Conservation (phyloP, 2,888 invertebrate species). For the Clistopyga incitator region DNA sequence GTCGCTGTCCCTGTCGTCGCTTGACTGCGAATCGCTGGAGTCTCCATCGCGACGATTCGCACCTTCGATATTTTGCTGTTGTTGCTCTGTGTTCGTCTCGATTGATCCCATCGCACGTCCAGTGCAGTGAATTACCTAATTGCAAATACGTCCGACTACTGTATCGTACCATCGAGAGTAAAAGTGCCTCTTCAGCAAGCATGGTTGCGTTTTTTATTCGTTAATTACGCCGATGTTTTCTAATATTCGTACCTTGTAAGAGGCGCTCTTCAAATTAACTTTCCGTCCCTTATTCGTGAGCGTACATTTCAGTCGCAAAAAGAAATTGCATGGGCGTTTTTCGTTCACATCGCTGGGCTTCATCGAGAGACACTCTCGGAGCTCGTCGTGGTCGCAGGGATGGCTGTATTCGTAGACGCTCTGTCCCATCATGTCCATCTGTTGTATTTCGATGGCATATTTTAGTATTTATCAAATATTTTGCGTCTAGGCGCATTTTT, state of each 20-base stretch:
- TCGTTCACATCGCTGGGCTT: slow-evolving; percentile 83
- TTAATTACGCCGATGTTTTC: not conserved
- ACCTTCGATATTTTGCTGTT: slow-evolving; percentile 58
- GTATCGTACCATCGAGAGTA: not conserved
- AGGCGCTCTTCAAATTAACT: slow-evolving; percentile 97
- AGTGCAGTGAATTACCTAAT: slow-evolving; percentile 94
- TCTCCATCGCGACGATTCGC: slow-evolving; percentile 49
- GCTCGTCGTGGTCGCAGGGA: slow-evolving; percentile 97
- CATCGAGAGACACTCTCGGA: slow-evolving; percentile 87
- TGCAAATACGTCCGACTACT: slow-evolving; percentile 18
- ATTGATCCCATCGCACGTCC: slow-evolving; percentile 89
- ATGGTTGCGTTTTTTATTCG: not conserved
- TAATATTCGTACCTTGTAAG: slow-evolving; percentile 91
- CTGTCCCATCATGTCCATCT: slow-evolving; percentile 98
- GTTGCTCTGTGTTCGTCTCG: slow-evolving; percentile 43
- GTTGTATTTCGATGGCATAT: slow-evolving; percentile 69
- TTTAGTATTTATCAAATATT: not conserved
- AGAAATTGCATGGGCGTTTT: slow-evolving; percentile 87
- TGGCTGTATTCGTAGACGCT: slow-evolving; percentile 97
- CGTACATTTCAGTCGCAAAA: slow-evolving; percentile 96
- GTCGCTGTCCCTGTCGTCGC: slow-evolving; percentile 76
- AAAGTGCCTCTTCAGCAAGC: not conserved
- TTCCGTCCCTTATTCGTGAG: slow-evolving; percentile 97
- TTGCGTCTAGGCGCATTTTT: not conserved
- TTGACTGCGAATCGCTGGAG: slow-evolving; percentile 55